Conservation (phyloP, 2,797 vertebrate genomes). For the Danio albolineatus region DNA sequence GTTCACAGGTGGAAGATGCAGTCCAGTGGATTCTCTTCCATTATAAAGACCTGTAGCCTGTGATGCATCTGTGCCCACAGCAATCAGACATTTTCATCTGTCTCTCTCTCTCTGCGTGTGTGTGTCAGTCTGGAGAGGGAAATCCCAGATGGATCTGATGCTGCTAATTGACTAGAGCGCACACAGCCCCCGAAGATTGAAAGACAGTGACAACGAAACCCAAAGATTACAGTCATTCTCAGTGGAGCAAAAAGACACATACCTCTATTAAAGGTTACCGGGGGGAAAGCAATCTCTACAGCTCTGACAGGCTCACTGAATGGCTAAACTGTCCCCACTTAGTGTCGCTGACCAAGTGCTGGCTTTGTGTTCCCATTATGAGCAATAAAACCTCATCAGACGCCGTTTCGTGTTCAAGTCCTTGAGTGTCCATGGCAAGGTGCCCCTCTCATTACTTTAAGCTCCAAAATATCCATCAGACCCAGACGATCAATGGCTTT, state of each 20-base stretch:
- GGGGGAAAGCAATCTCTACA: slow-evolving; percentile 39
- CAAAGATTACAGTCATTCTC: slow-evolving; percentile 37
- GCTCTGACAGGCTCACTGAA: slow-evolving; percentile 35
- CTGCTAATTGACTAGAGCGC: neutral
- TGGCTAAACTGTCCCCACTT: slow-evolving; percentile 29
- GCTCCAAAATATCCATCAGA: slow-evolving; percentile 50
- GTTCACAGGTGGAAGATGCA: neutral
- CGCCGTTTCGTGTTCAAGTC: neutral
- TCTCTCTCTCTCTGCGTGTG: slow-evolving; percentile 3
- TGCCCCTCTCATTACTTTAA: slow-evolving; percentile 37
- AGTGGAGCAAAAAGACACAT: slow-evolving; percentile 39
- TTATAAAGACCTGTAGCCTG: neutral
- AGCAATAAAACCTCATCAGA: slow-evolving; percentile 49
- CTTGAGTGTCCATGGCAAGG: slow-evolving; percentile 32
- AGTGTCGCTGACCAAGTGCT: slow-evolving; percentile 20
- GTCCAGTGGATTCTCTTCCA: neutral
- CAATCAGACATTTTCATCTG: slow-evolving; percentile 16
- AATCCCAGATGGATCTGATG: slow-evolving; percentile 3
- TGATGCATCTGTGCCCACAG: neutral
- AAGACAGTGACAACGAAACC: neutral
- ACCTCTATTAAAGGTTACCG: slow-evolving; percentile 53
- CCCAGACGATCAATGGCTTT: slow-evolving; percentile 42
- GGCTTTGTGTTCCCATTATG: slow-evolving; percentile 10
- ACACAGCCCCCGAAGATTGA: slow-evolving; percentile 1
- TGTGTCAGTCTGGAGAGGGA: neutral